Evolutionary conservation across 2,113 vertebrate species (phyloP).

Genomic region (Suncus etruscus): DNA sequence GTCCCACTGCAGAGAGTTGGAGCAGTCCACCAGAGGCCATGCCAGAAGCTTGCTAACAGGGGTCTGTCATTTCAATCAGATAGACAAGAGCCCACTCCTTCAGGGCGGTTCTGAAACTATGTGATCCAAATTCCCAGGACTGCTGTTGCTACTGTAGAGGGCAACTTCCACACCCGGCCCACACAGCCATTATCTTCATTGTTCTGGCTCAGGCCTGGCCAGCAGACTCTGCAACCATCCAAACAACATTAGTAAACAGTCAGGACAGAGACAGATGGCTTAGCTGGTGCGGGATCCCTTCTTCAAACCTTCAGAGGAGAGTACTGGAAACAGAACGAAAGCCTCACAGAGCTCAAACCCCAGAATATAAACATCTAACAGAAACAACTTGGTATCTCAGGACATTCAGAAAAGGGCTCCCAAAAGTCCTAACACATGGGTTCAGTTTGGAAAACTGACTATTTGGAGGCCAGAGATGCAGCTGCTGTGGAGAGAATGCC

Average conservation of each 20-base stretch:
- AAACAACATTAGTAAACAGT: slow-evolving; percentile 3
- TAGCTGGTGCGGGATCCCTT: not conserved
- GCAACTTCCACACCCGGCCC: not conserved
- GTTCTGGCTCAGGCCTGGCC: not conserved
- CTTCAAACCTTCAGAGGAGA: not conserved
- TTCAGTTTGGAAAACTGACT: not conserved
- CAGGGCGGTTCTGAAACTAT: not conserved
- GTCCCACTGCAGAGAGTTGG: fast-evolving
- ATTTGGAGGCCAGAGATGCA: too few species aligned
- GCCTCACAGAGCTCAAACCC: not conserved
- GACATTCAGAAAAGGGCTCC: slow-evolving; percentile 2
- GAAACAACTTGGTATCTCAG: not conserved
- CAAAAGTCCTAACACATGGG: not conserved
- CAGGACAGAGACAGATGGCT: slow-evolving; percentile 28
- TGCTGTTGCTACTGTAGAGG: not conserved
- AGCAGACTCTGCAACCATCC: not conserved
- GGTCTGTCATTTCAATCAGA: not conserved
- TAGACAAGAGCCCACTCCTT: not conserved
- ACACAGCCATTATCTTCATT: not conserved
- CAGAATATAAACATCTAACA: not conserved
- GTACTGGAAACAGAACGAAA: not conserved
- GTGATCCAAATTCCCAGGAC: not conserved
- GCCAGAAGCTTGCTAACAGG: not conserved
- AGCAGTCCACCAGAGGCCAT: not conserved
- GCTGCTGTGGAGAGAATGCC: too few species aligned